Evolutionary conservation across 2,797 vertebrate genomes (phyloP), one percentile per base, ranked within the genome.

Genomic region (Crypturellus tataupa): DNA sequence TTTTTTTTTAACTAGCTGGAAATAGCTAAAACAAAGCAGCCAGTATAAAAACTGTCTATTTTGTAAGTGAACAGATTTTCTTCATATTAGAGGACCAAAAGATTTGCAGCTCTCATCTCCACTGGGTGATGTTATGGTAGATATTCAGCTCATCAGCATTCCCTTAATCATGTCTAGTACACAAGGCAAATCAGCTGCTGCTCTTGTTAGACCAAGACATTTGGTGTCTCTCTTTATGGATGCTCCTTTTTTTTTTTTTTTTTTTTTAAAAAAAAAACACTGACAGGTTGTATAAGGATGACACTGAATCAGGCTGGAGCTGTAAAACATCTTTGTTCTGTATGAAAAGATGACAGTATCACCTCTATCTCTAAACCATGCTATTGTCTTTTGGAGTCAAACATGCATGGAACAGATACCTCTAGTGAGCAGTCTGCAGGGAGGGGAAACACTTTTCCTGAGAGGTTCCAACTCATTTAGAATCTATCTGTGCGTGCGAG

Each of bases 381-480:
- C 9, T 37, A 24, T 88, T 94, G 31, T 56, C 23, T 73, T 68
- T 82, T 92, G 73, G 55, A 33, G 10, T 80, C 73, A 15, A 47
- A 60, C 7, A 80, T 85, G 29, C 9, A 12, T 5, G 53, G 53
- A 85, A 64, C 49, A 53, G 75, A 2, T 59, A 24, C 20, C 88
- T 94, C 60, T 77, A 46, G 31, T 69, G 39, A 65, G 40, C 56
- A 2, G 14, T 46, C 29, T 19, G 19, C n/a, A 55, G 53, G 39
- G 40, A 65, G 77, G 9, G 33, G 80, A 18, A 39, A 39, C 58
- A 51, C 49, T 53, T 84, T 35, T n/a, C 35, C 19, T 71, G 64
- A 91, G 56, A 87, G 16, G 7, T 80, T 95, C 47, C 60, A 68
- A 17, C 37, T 71, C 82, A 84, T 89, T 92, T 69, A 59, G 80